Evolutionary conservation across 2,888 invertebrate genomes (phyloP).

Genomic region (Gortyna flavago): DNA sequence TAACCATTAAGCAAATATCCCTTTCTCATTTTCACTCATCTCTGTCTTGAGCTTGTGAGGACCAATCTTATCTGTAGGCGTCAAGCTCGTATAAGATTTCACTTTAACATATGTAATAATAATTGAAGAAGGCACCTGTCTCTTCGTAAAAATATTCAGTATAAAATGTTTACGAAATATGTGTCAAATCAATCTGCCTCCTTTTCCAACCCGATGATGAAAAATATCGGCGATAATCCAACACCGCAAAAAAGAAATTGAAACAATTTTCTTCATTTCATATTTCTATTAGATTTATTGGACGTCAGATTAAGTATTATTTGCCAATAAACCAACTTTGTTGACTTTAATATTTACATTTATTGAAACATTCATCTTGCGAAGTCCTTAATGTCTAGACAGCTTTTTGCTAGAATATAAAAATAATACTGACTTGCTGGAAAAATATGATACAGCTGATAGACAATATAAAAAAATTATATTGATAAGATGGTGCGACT

Average conservation of each 20-base stretch:
- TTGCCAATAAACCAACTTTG: constrained; percentile 9
- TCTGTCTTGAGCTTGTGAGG: no score
- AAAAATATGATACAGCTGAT: neutral
- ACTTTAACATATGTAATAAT: neutral
- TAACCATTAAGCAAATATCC: no score
- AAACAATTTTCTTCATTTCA: neutral
- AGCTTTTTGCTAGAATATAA: neutral
- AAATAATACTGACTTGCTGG: constrained; percentile 2
- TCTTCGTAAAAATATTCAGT: neutral
- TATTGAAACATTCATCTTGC: constrained; percentile 10
- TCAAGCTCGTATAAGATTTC: no score
- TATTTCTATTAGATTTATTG: constrained; percentile 15
- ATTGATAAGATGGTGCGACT: no score
- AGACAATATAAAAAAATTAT: neutral
- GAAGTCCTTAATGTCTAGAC: constrained; percentile 18
- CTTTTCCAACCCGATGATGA: neutral
- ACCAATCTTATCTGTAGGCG: no score
- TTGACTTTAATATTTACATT: neutral
- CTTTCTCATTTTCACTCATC: no score
- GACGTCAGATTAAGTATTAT: neutral
- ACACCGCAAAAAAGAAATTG: neutral
- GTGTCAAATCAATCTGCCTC: neutral
- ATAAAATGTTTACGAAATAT: neutral
- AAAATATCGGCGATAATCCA: neutral
- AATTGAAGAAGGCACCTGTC: neutral